A percentile compares a stretch with the other conserved stretches of the same genome.
Evolutionary conservation across 2,113 vertebrate species (phyloP).

Genomic region (Trematocara stigmaticum): DNA sequence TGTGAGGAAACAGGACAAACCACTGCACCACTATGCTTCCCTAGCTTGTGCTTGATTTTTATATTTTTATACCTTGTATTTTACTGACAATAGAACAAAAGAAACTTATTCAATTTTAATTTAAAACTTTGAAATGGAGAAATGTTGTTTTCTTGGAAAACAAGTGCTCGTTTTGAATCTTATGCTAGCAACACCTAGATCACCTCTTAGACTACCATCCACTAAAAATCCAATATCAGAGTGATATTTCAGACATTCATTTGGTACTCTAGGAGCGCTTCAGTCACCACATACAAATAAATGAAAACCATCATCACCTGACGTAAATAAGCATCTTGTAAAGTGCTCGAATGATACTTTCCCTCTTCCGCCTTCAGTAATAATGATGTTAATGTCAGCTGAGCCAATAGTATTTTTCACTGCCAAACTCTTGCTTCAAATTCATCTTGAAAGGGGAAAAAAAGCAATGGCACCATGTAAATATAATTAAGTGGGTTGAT

Average conservation of each 20-base stretch:
- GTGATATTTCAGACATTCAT: background rate
- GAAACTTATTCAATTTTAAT: background rate
- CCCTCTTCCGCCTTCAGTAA: background rate
- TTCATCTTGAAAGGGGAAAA: background rate
- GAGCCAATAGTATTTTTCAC: slow-evolving; percentile 1
- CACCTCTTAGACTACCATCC: background rate
- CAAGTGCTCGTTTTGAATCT: background rate
- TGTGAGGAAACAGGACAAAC: background rate
- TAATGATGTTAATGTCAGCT: slow-evolving; percentile 38
- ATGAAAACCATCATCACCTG: slow-evolving; percentile 37
- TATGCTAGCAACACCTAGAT: background rate
- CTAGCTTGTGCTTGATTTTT: background rate
- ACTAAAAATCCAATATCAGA: background rate
- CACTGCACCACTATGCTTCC: background rate
- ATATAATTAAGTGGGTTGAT: slow-evolving; percentile 46
- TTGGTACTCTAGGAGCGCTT: background rate
- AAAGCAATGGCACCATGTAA: slow-evolving; percentile 7
- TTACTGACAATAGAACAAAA: background rate
- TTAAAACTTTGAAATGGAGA: background rate
- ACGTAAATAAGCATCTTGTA: background rate
- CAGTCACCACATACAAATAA: background rate
- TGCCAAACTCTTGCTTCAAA: slow-evolving; percentile 13
- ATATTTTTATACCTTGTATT: background rate
- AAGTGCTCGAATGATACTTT: slow-evolving; percentile 6
- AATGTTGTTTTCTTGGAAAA: background rate